These are phyloP conservation scores for Ectemnius continuus DNA, from an alignment of 2,888 invertebrate genomes.

Conservation along the genomic window DNA sequence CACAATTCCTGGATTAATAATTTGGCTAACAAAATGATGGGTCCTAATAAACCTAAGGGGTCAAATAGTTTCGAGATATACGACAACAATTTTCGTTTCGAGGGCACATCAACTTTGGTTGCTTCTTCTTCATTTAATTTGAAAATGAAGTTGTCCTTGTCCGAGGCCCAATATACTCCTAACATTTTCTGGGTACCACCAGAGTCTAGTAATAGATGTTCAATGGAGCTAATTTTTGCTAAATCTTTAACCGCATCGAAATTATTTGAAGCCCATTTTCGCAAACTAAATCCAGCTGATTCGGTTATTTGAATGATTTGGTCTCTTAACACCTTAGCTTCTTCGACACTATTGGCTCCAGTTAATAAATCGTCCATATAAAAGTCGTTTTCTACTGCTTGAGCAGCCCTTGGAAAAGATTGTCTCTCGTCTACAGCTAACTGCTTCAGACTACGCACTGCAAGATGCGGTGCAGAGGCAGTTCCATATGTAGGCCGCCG, in stretches of 20 bases:
- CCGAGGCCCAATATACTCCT: too few species aligned
- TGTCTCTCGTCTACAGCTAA: not conserved
- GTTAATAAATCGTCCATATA: constrained; percentile 42
- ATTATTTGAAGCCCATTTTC: not conserved
- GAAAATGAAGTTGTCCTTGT: too few species aligned
- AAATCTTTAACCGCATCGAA: too few species aligned
- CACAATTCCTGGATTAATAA: not conserved
- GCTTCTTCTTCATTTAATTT: too few species aligned
- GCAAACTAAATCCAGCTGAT: not conserved
- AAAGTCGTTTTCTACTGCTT: constrained; percentile 10
- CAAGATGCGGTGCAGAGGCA: too few species aligned
- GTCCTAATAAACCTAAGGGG: constrained; percentile 1
- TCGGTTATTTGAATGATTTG: not conserved
- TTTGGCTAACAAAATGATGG: not conserved
- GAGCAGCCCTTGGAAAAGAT: not conserved
- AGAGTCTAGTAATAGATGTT: too few species aligned
- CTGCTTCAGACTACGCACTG: not conserved
- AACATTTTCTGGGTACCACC: too few species aligned
- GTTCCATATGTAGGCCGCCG: too few species aligned
- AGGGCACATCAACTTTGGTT: too few species aligned
- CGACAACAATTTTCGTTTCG: too few species aligned
- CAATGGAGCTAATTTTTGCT: too few species aligned
- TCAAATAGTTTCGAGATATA: not conserved
- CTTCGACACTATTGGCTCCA: constrained; percentile 17
- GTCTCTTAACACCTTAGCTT: not conserved